These are phyloP conservation scores for Alligator sinensis DNA, from an alignment of 2,113 vertebrate genomes.

Conservation along the genomic window DNA sequence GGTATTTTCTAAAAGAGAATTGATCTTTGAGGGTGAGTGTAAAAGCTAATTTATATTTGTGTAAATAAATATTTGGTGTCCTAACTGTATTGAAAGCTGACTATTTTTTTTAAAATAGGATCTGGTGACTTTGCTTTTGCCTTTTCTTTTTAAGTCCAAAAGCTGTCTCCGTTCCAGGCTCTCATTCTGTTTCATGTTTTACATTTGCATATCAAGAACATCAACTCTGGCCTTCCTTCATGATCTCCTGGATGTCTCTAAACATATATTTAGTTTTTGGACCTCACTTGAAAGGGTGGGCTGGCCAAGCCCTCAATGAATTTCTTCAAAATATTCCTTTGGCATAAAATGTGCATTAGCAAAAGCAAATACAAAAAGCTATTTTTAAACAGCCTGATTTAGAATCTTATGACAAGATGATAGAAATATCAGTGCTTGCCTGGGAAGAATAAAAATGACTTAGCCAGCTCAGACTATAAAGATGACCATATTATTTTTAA, in stretches of 20 bases:
- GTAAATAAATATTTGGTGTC: constrained; percentile 48
- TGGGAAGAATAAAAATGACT: not conserved
- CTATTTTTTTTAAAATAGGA: not conserved
- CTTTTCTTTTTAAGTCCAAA: not conserved
- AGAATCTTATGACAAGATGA: not conserved
- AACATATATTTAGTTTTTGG: not conserved
- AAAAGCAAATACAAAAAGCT: too few relatives aligned
- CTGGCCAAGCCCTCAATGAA: not conserved
- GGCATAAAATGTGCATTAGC: not conserved
- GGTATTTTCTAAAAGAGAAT: not conserved
- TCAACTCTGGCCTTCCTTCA: not conserved
- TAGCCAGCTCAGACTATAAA: not conserved
- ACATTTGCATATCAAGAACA: not conserved
- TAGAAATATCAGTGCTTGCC: not conserved
- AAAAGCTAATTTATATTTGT: not conserved
- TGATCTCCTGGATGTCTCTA: not conserved
- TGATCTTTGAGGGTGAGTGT: not conserved
- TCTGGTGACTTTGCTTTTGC: not conserved
- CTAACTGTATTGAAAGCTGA: not conserved
- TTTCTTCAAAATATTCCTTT: not conserved
- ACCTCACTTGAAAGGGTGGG: not conserved
- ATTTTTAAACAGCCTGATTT: not conserved
- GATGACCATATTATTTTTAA: too few relatives aligned
- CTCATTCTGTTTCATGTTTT: not conserved
- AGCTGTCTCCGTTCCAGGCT: not conserved